Conservation (phyloP, 1,140 invertebrate species). For the Drosophila suzukii region DNA sequence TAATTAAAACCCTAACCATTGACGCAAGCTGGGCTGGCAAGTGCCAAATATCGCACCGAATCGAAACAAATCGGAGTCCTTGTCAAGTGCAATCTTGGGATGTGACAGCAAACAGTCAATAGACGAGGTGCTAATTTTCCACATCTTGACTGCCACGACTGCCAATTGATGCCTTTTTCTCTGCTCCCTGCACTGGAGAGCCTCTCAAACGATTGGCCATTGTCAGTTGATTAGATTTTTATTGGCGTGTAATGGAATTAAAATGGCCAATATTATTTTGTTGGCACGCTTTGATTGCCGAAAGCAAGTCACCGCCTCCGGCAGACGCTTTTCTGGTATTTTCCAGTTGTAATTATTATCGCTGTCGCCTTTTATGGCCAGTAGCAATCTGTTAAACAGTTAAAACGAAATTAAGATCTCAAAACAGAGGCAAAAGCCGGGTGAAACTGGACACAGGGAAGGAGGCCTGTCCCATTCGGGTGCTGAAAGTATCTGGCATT, state of each 20-base stretch:
- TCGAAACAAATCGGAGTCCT: conserved; percentile 42
- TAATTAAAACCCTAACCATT: conserved; percentile 47
- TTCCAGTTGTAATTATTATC: conserved; percentile 78
- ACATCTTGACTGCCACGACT: conserved; percentile 19
- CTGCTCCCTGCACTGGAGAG: neutral
- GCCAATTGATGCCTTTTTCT: conserved; percentile 15
- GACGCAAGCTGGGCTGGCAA: conserved; percentile 35
- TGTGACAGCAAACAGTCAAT: conserved; percentile 60
- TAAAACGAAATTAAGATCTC: conserved; percentile 3
- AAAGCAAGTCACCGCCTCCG: conserved; percentile 37
- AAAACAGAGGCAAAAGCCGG: conserved; percentile 18
- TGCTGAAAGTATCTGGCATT: conserved; percentile 5
- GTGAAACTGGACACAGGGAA: conserved; percentile 22
- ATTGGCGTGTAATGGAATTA: conserved; percentile 78
- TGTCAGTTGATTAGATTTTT: conserved; percentile 72
- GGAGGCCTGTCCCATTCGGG: conserved; percentile 28
- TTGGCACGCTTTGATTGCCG: conserved; percentile 69
- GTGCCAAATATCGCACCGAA: conserved; percentile 61
- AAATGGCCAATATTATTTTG: conserved; percentile 73
- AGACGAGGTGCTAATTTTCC: conserved; percentile 43
- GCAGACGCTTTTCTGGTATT: conserved; percentile 67
- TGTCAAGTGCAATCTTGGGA: conserved; percentile 36
- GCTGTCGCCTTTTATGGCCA: conserved; percentile 27
- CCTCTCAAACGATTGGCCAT: conserved; percentile 31
- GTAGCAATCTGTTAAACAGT: conserved; percentile 19